These are phyloP conservation scores for Vulpes ferrilata DNA, from an alignment of 2,113 vertebrate species.

Conservation along the genomic window DNA sequence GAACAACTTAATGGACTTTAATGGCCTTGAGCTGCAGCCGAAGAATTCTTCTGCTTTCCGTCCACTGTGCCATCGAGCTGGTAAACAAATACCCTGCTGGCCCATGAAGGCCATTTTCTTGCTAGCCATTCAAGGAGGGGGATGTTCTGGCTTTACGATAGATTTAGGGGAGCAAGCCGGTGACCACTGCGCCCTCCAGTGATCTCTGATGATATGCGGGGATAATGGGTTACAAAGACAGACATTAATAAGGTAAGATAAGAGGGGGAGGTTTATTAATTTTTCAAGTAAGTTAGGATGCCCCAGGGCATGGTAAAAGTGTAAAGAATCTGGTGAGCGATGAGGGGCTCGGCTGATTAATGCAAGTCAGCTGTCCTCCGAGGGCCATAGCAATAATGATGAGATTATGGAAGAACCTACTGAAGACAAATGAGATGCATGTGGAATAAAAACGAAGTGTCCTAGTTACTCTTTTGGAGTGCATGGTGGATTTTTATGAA, in stretches of 20 bases:
- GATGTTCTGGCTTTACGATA: conserved; percentile 81
- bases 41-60: conserved; percentile 73
- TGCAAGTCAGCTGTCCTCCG: conserved; percentile 90
- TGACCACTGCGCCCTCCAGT: conserved; percentile 87
- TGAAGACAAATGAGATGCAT: conserved; percentile 91
- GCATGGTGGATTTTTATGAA: conserved; percentile 86
- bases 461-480: conserved; percentile 89
- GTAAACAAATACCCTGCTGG: conserved; percentile 77
- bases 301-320: conserved; percentile 91
- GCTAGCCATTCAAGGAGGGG: conserved; percentile 71
- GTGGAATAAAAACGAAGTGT: conserved; percentile 90
- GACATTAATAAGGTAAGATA: conserved; percentile 92
- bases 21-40: conserved; percentile 73
- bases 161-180: conserved; percentile 76
- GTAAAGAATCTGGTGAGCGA: conserved; percentile 90
- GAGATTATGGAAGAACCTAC: conserved; percentile 91
- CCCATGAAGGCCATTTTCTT: conserved; percentile 75
- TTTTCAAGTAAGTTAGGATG: conserved; percentile 92
- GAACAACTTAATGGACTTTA: conserved; percentile 81
- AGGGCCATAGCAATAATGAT: conserved; percentile 91
- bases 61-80: conserved; percentile 71
- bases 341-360: conserved; percentile 91
- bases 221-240: conserved; percentile 92
- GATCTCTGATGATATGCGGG: conserved; percentile 88
- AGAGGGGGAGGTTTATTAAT: conserved; percentile 93